Percentiles rank a stretch among this genome's conserved stretches.
Evolutionary conservation across 2,888 invertebrate species (phyloP).

Genomic region (Leptopterna dolabrata): DNA sequence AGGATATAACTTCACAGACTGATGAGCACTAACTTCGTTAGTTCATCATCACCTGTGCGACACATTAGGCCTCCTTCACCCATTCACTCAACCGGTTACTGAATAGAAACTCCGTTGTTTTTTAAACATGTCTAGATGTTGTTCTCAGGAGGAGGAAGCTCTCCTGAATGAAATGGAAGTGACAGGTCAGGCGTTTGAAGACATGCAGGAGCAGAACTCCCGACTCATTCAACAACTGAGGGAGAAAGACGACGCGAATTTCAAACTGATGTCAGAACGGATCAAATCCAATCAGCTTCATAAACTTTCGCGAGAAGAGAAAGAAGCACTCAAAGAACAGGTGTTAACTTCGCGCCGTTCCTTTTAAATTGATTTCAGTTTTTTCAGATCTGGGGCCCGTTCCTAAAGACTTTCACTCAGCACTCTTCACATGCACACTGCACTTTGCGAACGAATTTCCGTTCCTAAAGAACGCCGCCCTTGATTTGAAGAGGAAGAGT

Average conservation of each 20-base stretch:
- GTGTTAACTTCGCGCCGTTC: constrained; percentile 75
- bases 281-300: constrained; percentile 96
- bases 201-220: constrained; percentile 99
- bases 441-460: too few relatives aligned
- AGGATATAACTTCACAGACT: neutral
- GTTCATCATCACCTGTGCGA: neutral
- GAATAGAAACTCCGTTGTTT: neutral
- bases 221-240: constrained; percentile 92
- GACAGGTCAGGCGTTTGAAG: constrained; percentile 98
- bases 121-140: neutral
- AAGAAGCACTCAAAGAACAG: constrained; percentile 92
- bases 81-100: neutral
- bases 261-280: constrained; percentile 97
- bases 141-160: constrained; percentile 88
- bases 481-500: too few relatives aligned
- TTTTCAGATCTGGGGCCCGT: too few relatives aligned
- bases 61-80: neutral
- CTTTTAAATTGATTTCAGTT: too few relatives aligned
- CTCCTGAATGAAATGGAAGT: constrained; percentile 98
- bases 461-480: too few relatives aligned
- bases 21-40: neutral
- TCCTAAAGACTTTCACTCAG: too few relatives aligned
- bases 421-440: too few relatives aligned
- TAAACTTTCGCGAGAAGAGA: constrained; percentile 93
- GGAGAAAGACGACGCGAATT: constrained; percentile 98